Evolutionary conservation across 2,888 invertebrate species (phyloP), one percentile per base, ranked within the genome.

Genomic region (Nemotelus pantherinus): DNA sequence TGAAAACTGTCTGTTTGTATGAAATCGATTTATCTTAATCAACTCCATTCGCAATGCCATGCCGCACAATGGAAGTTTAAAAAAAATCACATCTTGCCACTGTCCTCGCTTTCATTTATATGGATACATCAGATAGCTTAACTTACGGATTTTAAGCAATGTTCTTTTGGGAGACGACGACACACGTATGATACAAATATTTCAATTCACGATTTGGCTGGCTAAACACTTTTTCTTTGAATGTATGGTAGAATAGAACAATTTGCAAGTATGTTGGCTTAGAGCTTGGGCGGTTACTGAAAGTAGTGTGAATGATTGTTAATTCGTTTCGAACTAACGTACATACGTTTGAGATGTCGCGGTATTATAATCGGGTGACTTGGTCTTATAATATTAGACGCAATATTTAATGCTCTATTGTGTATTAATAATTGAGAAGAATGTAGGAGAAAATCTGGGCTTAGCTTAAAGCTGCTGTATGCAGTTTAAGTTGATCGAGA

Each of bases 1-100:
- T 25, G 25, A 25, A 25, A 25, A 58, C 58, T 10, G 25, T 10
- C 7, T 4, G 10, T 43, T 55, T 74, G 60, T 60, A n/a, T 74
- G 63, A 47, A 60, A 74, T 74, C 74, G 74, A 74, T 74, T 74
- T 74, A 74, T 74, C 74, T 74, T 74, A 74, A 74, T 74, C 60
- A 74, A 74, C 63, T 44, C 57, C 43, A n/a, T 74, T 43, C 55
- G 9, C 55, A 39, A 70, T 25, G 70, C 9, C 53, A 70, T 55
- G 43, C 2, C 44, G 2, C 25, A 53, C 70, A 70, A 53, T 70
- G 41, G 3, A 39, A 70, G 55, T 9, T 70, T 63, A 2, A 39
- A 39, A 25, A 25, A 63, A 63, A 43, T 41, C 7, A 4, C 43
- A 63, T 63, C 63, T 41, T 57, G 57, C 63, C 58, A 58, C 58